These are phyloP conservation scores for Copsychus sechellarum DNA, from an alignment of 2,113 vertebrate species.

Conservation along the genomic window DNA sequence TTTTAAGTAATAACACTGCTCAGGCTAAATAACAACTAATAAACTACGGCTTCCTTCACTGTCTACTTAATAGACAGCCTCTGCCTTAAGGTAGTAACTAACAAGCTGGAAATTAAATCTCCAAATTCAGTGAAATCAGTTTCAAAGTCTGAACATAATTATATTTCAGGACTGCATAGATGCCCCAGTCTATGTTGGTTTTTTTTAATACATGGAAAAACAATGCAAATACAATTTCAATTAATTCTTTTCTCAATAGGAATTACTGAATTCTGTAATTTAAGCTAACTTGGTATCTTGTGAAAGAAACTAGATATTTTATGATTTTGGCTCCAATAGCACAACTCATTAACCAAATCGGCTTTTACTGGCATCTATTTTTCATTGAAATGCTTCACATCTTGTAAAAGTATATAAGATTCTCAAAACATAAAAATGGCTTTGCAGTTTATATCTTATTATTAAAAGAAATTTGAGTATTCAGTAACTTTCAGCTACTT, in stretches of 20 bases:
- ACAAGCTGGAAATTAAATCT: conserved; percentile 1
- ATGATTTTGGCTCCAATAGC: background rate
- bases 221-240: background rate
- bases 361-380: background rate
- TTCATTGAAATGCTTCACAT: background rate
- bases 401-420: background rate
- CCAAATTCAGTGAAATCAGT: background rate
- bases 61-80: conserved; percentile 19
- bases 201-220: background rate
- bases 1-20: conserved; percentile 43
- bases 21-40: conserved; percentile 38
- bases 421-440: background rate
- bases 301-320: background rate
- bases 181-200: rapidly evolving
- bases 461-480: background rate
- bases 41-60: conserved; percentile 3
- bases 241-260: background rate
- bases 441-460: background rate
- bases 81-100: background rate
- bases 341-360: background rate
- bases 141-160: background rate
- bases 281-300: background rate
- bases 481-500: background rate
- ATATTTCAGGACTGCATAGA: background rate
- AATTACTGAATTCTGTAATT: background rate